phyloP scores from a whole-genome alignment of 2,113 vertebrate genomes.

The Ophthalmolycus amberensis region DNA sequence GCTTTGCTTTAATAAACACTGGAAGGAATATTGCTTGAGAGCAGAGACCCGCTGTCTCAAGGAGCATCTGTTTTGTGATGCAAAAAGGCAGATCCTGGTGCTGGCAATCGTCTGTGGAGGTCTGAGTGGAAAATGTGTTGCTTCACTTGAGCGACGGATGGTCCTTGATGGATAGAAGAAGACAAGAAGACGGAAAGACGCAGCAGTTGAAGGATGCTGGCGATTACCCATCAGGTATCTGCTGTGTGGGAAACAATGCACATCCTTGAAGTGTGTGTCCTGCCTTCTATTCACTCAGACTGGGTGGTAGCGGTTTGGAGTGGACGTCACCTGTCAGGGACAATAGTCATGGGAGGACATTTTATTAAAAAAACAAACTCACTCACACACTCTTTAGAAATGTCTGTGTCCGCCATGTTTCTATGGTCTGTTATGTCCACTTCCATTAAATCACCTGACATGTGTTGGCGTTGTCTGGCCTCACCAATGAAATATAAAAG shows the following conservation, averaged over 20 bases:
- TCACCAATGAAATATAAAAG: not conserved
- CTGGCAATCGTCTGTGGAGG: slow-evolving; percentile 19
- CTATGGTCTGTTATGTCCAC: slow-evolving; percentile 11
- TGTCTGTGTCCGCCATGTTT: slow-evolving; percentile 9
- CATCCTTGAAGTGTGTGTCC: slow-evolving; percentile 11
- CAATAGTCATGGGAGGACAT: too few relatives aligned
- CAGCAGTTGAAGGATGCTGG: slow-evolving; percentile 41
- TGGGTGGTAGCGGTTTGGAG: slow-evolving; percentile 35
- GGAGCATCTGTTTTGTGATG: slow-evolving; percentile 3
- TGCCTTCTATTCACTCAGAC: slow-evolving; percentile 37
- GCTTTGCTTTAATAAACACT: not conserved
- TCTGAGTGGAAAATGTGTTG: slow-evolving; percentile 31
- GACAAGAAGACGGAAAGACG: slow-evolving; percentile 53
- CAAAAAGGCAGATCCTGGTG: slow-evolving; percentile 19
- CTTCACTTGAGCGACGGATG: slow-evolving; percentile 31
- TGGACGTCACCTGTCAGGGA: slow-evolving; percentile 51
- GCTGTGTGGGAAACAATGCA: slow-evolving; percentile 5
- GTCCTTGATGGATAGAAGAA: slow-evolving; percentile 62
- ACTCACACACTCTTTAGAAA: slow-evolving; percentile 2
- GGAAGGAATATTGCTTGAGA: not conserved
- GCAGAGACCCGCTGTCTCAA: slow-evolving; percentile 22
- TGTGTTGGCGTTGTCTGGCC: slow-evolving; percentile 15
- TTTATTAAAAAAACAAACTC: slow-evolving; percentile 10
- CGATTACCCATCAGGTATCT: slow-evolving; percentile 55
- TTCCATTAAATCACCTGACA: slow-evolving; percentile 21